These are phyloP conservation scores for Sweltsa coloradensis DNA, from an alignment of 1,140 invertebrate genomes.

Conservation along the genomic window DNA sequence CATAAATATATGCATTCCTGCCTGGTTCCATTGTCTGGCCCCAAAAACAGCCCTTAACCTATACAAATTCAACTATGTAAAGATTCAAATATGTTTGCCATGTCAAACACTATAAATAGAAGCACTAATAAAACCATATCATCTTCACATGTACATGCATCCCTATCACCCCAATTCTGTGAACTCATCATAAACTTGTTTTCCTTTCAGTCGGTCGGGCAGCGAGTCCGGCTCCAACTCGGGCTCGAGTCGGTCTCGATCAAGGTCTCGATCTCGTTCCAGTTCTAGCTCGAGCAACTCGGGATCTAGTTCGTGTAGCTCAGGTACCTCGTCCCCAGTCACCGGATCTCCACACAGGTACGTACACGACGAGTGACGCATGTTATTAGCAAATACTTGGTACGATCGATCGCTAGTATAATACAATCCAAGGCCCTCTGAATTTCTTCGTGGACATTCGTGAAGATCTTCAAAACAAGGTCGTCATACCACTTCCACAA, in stretches of 20 bases:
- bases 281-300: slow-evolving; percentile 33
- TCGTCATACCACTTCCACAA: slow-evolving; percentile 8
- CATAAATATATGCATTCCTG: too few species aligned
- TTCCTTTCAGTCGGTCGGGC: slow-evolving; percentile 21
- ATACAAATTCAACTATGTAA: not conserved
- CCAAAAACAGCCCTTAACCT: not conserved
- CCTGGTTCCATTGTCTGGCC: not conserved
- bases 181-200: not conserved
- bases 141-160: not conserved
- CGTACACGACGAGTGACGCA: not conserved
- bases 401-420: not conserved
- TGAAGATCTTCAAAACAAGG: not conserved
- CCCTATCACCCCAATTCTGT: not conserved
- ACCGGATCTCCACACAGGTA: slow-evolving; percentile 25
- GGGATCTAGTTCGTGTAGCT: slow-evolving; percentile 23
- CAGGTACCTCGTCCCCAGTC: slow-evolving; percentile 24
- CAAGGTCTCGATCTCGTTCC: slow-evolving; percentile 34
- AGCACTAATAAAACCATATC: slow-evolving; percentile 1
- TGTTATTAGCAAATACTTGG: too few species aligned
- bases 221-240: slow-evolving; percentile 31
- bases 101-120: too few species aligned
- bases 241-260: slow-evolving; percentile 33
- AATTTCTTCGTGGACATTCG: not conserved
- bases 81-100: too few species aligned
- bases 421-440: not conserved